These are phyloP conservation scores for Drosophila quasianomalipes DNA, from an alignment of 2,888 invertebrate species.

Conservation along the genomic window DNA sequence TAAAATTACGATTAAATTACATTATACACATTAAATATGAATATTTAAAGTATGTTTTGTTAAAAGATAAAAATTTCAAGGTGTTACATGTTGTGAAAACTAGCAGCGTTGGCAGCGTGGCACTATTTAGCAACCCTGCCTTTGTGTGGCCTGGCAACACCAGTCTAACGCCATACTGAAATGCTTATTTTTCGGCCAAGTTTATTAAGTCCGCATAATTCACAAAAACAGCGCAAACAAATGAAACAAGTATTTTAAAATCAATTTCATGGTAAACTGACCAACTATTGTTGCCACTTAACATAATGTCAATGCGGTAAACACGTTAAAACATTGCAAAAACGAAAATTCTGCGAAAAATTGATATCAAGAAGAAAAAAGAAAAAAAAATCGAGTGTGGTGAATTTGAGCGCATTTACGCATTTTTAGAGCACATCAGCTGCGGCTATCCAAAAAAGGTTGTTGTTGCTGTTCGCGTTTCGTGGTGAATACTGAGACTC, in stretches of 20 bases:
- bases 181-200: constrained; percentile 72
- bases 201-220: constrained; percentile 57
- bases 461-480: constrained; percentile 35
- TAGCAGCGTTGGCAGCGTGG: constrained; percentile 58
- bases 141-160: constrained; percentile 63
- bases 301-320: constrained; percentile 40
- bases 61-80: background rate
- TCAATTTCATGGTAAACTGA: constrained; percentile 15
- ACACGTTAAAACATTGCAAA: constrained; percentile 26
- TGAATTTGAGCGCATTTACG: constrained; percentile 69
- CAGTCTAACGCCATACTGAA: constrained; percentile 68
- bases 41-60: background rate
- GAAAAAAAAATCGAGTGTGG: constrained; percentile 68
- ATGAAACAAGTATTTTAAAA: constrained; percentile 34
- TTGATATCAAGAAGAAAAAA: constrained; percentile 38
- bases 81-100: constrained; percentile 11
- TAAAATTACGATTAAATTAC: background rate
- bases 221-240: constrained; percentile 42
- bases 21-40: background rate
- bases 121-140: constrained; percentile 60
- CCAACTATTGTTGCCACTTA: constrained; percentile 29
- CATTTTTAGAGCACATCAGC: constrained; percentile 70
- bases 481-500: constrained; percentile 39
- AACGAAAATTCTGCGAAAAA: constrained; percentile 56
- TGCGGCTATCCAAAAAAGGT: constrained; percentile 57